A percentile compares a stretch with the other conserved stretches of the same genome.
Evolutionary conservation across 2,797 vertebrate species (phyloP).

Genomic region (Pipistrellus nathusii): DNA sequence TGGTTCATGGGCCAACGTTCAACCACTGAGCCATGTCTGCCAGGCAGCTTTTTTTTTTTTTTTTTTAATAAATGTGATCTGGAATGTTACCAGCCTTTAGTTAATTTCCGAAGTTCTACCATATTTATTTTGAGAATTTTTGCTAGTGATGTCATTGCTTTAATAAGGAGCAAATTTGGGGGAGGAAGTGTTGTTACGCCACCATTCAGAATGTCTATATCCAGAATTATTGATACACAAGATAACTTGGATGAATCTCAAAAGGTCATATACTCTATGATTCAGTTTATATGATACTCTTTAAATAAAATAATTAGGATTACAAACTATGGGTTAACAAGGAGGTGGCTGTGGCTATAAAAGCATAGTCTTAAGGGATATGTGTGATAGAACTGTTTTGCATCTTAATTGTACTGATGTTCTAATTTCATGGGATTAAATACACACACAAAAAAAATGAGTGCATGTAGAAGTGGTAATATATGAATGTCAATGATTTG

Average conservation of each 20-base stretch:
- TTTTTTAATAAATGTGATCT: not conserved
- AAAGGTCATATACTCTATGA: not conserved
- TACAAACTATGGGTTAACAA: not conserved
- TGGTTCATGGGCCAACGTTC: too few species aligned
- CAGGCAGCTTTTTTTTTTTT: not conserved
- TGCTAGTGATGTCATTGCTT: conserved; percentile 7
- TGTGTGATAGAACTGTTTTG: not conserved
- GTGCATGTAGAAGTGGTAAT: not conserved
- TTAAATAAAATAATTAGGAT: not conserved
- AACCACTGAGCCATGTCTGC: too few species aligned
- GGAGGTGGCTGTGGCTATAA: not conserved
- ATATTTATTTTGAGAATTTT: conserved; percentile 41
- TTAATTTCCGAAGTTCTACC: not conserved
- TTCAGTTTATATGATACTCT: not conserved
- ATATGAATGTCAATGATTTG: not conserved
- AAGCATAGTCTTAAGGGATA: not conserved
- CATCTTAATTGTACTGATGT: not conserved
- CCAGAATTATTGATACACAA: not conserved
- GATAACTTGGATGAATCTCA: not conserved
- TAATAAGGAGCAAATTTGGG: not conserved
- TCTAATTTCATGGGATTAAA: not conserved
- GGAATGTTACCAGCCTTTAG: not conserved
- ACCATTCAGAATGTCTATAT: not conserved
- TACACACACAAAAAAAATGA: not conserved
- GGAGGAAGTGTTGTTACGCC: not conserved